Evolutionary conservation across 2,113 vertebrate species (phyloP).

Genomic region (Archilochus colubris): DNA sequence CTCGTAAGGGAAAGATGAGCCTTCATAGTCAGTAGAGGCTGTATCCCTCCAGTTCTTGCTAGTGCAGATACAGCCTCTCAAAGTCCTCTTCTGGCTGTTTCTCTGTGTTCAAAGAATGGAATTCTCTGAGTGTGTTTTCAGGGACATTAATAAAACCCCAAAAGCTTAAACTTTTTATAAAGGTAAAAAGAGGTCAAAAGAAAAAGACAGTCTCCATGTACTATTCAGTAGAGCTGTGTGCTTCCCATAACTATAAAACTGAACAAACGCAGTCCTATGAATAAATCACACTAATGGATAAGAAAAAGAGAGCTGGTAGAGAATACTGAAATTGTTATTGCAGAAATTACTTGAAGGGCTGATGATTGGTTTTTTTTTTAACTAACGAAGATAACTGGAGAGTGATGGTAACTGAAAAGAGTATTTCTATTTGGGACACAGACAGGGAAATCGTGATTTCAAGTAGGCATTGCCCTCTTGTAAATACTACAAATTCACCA

Average conservation of each 20-base stretch:
- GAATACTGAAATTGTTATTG: background rate
- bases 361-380: background rate
- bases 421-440: background rate
- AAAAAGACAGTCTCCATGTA: background rate
- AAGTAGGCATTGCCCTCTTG: background rate
- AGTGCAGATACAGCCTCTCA: background rate
- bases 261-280: background rate
- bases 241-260: background rate
- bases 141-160: background rate
- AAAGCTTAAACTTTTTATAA: background rate
- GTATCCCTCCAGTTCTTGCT: background rate
- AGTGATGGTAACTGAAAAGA: background rate
- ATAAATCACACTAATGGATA: constrained; percentile 14
- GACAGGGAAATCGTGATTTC: background rate
- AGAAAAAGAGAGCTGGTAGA: background rate
- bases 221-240: background rate
- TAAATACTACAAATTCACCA: background rate
- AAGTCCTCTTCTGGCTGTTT: background rate
- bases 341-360: background rate
- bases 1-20: background rate
- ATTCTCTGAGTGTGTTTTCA: background rate
- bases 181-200: background rate
- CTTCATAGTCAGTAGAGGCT: background rate
- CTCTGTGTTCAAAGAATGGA: background rate
- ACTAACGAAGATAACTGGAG: background rate